Conservation (phyloP, 2,113 vertebrate species). For the Hippocampus abdominalis region DNA sequence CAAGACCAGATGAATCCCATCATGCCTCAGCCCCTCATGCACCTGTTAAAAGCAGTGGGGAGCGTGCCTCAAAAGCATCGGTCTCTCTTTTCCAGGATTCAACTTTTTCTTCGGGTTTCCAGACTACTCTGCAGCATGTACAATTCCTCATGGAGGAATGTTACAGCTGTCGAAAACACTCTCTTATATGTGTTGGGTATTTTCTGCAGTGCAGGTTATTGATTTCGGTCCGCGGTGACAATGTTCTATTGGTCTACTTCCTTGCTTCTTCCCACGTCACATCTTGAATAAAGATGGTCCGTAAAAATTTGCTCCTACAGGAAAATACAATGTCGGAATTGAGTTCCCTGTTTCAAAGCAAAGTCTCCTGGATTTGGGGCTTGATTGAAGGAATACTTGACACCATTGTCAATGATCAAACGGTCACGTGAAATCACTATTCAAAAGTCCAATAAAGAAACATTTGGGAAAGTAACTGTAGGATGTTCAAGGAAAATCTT, state of each 20-base stretch:
- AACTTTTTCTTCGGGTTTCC: neutral
- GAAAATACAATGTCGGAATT: constrained; percentile 5
- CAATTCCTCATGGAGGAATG: constrained; percentile 8
- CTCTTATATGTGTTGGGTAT: constrained; percentile 30
- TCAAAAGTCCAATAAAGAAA: no score
- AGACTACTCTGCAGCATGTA: neutral
- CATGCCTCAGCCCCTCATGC: constrained; percentile 33
- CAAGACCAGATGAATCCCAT: constrained; percentile 26
- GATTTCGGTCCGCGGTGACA: constrained; percentile 30
- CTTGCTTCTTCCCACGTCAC: constrained; percentile 10
- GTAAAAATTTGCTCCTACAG: constrained; percentile 7
- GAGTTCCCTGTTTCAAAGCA: neutral
- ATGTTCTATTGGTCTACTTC: constrained; percentile 12
- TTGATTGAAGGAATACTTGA: neutral
- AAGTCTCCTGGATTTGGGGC: neutral
- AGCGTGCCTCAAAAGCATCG: neutral
- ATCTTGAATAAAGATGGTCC: constrained; percentile 9
- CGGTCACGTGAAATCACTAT: no score
- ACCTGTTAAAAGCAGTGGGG: constrained; percentile 19
- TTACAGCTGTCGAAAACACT: constrained; percentile 4
- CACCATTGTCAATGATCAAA: no score
- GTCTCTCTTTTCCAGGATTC: neutral
- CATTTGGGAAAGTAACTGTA: no score
- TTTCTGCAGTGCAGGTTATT: constrained; percentile 45
- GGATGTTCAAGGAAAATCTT: no score